phyloP scores from a whole-genome alignment of 2,797 vertebrate genomes.

The Chaetodon trifasciatus region DNA sequence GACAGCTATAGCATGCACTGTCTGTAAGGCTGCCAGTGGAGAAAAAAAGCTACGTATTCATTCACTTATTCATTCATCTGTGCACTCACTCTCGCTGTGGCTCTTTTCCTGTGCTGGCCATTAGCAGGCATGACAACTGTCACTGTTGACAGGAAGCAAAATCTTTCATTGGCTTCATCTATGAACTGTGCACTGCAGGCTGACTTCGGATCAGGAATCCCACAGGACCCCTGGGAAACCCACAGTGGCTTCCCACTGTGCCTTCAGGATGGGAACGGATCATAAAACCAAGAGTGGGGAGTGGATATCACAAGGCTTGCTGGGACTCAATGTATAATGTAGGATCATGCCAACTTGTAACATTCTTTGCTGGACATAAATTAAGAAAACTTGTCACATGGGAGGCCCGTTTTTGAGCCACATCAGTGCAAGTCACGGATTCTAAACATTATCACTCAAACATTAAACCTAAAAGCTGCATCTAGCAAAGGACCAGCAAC shows the following conservation, averaged over 20 bases:
- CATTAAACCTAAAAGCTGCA: not conserved
- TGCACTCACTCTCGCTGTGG: not conserved
- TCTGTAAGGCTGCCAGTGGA: not conserved
- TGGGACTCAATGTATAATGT: not conserved
- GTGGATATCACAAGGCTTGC: not conserved
- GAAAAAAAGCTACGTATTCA: not conserved
- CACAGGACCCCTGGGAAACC: constrained; percentile 11
- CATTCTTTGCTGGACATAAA: not conserved
- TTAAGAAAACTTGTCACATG: not conserved
- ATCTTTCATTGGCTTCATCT: constrained; percentile 7
- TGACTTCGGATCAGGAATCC: constrained; percentile 22
- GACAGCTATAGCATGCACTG: not conserved
- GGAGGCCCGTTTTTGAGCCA: not conserved
- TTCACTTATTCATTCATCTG: not conserved
- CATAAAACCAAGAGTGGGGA: constrained; percentile 9
- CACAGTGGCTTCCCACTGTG: constrained; percentile 21
- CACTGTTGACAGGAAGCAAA: not conserved
- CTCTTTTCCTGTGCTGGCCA: not conserved
- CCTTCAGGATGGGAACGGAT: constrained; percentile 27
- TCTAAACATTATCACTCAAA: not conserved
- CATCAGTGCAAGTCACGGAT: not conserved
- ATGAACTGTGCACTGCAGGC: constrained; percentile 6
- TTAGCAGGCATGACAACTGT: not conserved
- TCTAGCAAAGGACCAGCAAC: not conserved
- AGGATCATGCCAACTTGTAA: constrained; percentile 5